Evolutionary conservation across 2,888 invertebrate genomes (phyloP).

Genomic region (Eustalomyia histrio): DNA sequence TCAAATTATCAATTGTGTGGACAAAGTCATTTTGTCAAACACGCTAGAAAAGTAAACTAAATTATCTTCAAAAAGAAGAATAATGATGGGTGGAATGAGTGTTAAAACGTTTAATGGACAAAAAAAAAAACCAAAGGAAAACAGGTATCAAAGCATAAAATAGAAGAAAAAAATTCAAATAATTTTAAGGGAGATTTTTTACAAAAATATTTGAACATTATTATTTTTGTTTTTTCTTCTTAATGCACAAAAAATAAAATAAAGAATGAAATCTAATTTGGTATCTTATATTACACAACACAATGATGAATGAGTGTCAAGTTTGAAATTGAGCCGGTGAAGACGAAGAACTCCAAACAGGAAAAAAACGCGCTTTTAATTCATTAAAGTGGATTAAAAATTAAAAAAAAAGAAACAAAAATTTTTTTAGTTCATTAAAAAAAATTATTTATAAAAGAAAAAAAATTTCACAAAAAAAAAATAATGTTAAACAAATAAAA

Average conservation of each 20-base stretch:
- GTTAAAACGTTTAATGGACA: slow-evolving; percentile 43
- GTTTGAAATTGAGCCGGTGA: slow-evolving; percentile 56
- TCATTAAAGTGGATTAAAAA: slow-evolving; percentile 63
- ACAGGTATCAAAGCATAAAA: slow-evolving; percentile 58
- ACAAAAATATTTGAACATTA: slow-evolving; percentile 44
- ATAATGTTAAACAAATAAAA: slow-evolving; percentile 57
- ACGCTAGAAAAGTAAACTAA: slow-evolving; percentile 56
- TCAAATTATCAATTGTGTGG: slow-evolving; percentile 77
- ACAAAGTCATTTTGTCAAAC: slow-evolving; percentile 67
- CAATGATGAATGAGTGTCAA: slow-evolving; percentile 65
- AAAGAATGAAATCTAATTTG: slow-evolving; percentile 61
- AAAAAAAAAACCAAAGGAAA: slow-evolving; percentile 13
- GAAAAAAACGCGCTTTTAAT: slow-evolving; percentile 57
- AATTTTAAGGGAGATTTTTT: slow-evolving; percentile 54
- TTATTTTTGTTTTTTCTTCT: slow-evolving; percentile 26
- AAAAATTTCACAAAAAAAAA: slow-evolving; percentile 1
- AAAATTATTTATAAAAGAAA: slow-evolving; percentile 19
- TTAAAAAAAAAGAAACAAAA: slow-evolving; percentile 45
- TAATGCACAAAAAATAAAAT: slow-evolving; percentile 31
- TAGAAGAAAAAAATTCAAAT: slow-evolving; percentile 26
- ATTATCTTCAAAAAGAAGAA: slow-evolving; percentile 53
- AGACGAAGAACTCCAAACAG: slow-evolving; percentile 31
- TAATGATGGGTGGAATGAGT: slow-evolving; percentile 46
- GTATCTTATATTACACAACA: slow-evolving; percentile 59
- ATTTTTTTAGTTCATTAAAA: slow-evolving; percentile 59